These are phyloP conservation scores for Ooceraea biroi DNA, from an alignment of 1,140 invertebrate genomes.

Conservation along the genomic window DNA sequence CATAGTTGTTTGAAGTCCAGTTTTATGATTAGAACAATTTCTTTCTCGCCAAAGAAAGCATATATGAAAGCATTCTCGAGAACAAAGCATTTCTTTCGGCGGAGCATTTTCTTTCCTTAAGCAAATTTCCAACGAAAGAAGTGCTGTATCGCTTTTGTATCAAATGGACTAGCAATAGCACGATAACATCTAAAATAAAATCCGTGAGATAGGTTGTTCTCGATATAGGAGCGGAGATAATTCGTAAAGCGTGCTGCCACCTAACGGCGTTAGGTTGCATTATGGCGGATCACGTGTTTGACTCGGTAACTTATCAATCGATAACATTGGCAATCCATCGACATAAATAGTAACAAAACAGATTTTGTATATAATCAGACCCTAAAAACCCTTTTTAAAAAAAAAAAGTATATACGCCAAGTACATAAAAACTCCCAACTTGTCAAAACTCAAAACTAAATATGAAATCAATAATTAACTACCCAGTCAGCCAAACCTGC, in stretches of 20 bases:
- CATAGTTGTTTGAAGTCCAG: not conserved
- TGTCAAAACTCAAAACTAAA: too few relatives aligned
- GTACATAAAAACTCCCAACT: too few relatives aligned
- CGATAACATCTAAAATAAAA: not conserved
- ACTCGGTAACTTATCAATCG: not conserved
- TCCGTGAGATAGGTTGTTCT: too few relatives aligned
- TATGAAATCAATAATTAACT: too few relatives aligned
- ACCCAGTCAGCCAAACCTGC: too few relatives aligned
- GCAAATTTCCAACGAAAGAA: not conserved
- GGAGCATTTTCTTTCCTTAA: not conserved
- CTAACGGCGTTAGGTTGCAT: not conserved
- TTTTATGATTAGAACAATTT: conserved; percentile 29
- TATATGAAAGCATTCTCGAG: conserved; percentile 31
- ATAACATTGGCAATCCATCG: not conserved
- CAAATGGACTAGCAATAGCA: not conserved
- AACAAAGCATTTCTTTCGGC: conserved; percentile 3
- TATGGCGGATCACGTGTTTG: too few relatives aligned
- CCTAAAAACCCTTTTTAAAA: too few relatives aligned
- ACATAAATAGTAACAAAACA: not conserved
- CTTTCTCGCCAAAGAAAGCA: not conserved
- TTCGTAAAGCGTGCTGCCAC: not conserved
- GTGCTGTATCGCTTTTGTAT: not conserved
- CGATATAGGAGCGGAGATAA: too few relatives aligned
- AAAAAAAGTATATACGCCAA: too few relatives aligned
- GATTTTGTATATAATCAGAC: too few relatives aligned